phyloP scores from a whole-genome alignment of 2,797 vertebrate species.

The Erpetoichthys calabaricus region DNA sequence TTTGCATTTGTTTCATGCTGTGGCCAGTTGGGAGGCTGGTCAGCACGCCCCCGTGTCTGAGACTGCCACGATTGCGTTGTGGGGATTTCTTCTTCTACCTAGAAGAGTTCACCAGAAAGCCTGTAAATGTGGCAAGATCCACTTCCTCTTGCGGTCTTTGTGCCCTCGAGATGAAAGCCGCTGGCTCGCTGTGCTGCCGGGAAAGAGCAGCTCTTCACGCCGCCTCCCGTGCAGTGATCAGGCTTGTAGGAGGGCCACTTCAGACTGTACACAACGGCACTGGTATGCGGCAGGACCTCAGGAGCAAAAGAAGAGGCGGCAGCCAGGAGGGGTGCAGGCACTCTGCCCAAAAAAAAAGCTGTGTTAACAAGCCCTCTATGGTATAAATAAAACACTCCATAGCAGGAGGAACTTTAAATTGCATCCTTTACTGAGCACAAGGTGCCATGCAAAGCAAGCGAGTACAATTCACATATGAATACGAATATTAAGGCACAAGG shows the following conservation, averaged over 20 bases:
- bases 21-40: constrained; percentile 30
- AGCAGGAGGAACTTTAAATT: too few species aligned
- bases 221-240: constrained; percentile 14
- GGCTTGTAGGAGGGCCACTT: constrained; percentile 24
- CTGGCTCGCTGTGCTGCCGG: constrained; percentile 12
- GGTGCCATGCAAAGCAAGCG: too few species aligned
- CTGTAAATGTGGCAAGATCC: constrained; percentile 32
- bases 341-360: too few species aligned
- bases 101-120: constrained; percentile 40
- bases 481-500: too few species aligned
- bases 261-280: constrained; percentile 26
- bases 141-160: constrained; percentile 40
- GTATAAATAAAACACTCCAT: too few species aligned
- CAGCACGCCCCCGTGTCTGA: constrained; percentile 41
- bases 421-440: too few species aligned
- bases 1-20: constrained; percentile 20
- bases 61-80: constrained; percentile 31
- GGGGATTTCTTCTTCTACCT: constrained; percentile 70
- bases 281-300: constrained; percentile 24
- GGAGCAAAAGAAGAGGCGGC: not conserved
- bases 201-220: constrained; percentile 10
- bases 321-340: not conserved
- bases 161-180: constrained; percentile 6
- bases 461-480: too few species aligned
- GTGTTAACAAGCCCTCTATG: too few species aligned